These are phyloP conservation scores for silkworm (Bombyx mori) DNA, from an alignment of 1,140 invertebrate species.

Conservation along the genomic window ASM3026992v2 NC_085107.1:8472001-8472500, in stretches of 20 bases:
- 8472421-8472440: no score
- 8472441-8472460: no score
- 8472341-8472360: no score
- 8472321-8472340: no score
- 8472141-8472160: conserved; percentile 43
- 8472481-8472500: no score
- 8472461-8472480: no score
- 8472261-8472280: background rate
- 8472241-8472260: background rate
- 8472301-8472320: no score
- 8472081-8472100: conserved; percentile 17
- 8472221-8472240: conserved; percentile 12
- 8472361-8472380: no score
- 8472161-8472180: conserved; percentile 27
- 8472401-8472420: no score
- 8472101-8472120: conserved; percentile 16
- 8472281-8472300: no score
- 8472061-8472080: conserved; percentile 7
- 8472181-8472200: conserved; percentile 23
- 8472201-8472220: conserved; percentile 19
- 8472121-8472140: conserved; percentile 28
- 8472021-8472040: conserved; percentile 2
- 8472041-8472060: conserved; percentile 3
- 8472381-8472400: no score
- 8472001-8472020: no score